Conservation (phyloP, 2,113 vertebrate species). For the Chascanopsetta lugubris region DNA sequence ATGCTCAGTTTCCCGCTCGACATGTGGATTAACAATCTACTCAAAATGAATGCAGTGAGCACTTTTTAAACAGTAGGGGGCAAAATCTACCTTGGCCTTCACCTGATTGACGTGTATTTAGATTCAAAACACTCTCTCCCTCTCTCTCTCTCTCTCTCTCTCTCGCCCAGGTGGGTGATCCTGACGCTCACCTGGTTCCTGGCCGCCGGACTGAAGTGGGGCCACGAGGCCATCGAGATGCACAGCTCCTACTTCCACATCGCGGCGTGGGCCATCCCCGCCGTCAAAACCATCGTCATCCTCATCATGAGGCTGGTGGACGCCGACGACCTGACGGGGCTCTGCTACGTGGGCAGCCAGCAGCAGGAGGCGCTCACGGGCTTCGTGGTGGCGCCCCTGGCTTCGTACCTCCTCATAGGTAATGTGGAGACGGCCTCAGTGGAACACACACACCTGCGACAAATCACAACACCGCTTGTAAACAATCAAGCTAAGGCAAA, state of each 20-base stretch:
- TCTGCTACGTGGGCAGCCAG: conserved; percentile 96
- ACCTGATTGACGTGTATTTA: too few relatives aligned
- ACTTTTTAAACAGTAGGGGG: too few relatives aligned
- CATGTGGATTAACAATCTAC: too few relatives aligned
- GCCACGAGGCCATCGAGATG: conserved; percentile 99
- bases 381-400: conserved; percentile 95
- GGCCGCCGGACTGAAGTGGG: conserved; percentile 97
- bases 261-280: conserved; percentile 97
- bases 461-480: not conserved
- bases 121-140: too few relatives aligned
- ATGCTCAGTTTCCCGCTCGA: too few relatives aligned
- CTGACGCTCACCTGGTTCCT: conserved; percentile 98
- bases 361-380: conserved; percentile 95
- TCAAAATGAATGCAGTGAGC: too few relatives aligned
- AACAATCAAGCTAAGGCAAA: not conserved
- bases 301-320: conserved; percentile 98
- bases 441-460: not conserved
- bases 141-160: too few relatives aligned
- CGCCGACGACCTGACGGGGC: conserved; percentile 92
- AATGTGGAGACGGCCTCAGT: not conserved
- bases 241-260: conserved; percentile 99
- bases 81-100: too few relatives aligned
- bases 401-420: conserved; percentile 95
- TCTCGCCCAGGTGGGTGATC: conserved; percentile 95
- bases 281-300: conserved; percentile 97